phyloP scores from a whole-genome alignment of 2,797 vertebrate genomes.

The Phataginus tetradactyla region DNA sequence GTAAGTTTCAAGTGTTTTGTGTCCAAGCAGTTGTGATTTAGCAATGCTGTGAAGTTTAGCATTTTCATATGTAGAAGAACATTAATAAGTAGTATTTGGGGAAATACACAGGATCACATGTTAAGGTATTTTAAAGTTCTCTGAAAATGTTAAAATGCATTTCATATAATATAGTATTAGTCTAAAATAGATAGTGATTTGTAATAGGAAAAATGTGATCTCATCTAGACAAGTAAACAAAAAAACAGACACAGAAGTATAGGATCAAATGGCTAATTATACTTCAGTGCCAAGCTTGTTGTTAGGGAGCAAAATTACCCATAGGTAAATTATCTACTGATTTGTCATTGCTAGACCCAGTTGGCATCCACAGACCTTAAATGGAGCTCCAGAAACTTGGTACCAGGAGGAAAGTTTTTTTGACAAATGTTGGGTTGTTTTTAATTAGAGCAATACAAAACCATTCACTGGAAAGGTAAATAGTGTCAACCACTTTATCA shows the following conservation, averaged over 20 bases:
- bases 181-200: background rate
- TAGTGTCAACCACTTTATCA: background rate
- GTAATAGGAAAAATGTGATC: background rate
- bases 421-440: background rate
- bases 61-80: background rate
- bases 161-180: background rate
- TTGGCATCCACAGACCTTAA: constrained; percentile 8
- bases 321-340: background rate
- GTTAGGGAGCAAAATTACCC: background rate
- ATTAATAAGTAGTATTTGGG: background rate
- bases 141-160: background rate
- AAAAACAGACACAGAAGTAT: background rate
- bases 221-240: background rate
- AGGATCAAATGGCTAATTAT: background rate
- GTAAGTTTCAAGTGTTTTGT: background rate
- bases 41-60: background rate
- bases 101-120: background rate
- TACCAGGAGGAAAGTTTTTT: background rate
- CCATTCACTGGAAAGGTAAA: background rate
- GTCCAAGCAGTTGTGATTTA: background rate
- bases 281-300: background rate
- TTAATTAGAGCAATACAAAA: background rate
- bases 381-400: background rate
- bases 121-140: background rate
- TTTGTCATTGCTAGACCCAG: background rate